Conservation (phyloP, 1,140 invertebrate genomes). For the Phymorhynchus buccinoides region DNA sequence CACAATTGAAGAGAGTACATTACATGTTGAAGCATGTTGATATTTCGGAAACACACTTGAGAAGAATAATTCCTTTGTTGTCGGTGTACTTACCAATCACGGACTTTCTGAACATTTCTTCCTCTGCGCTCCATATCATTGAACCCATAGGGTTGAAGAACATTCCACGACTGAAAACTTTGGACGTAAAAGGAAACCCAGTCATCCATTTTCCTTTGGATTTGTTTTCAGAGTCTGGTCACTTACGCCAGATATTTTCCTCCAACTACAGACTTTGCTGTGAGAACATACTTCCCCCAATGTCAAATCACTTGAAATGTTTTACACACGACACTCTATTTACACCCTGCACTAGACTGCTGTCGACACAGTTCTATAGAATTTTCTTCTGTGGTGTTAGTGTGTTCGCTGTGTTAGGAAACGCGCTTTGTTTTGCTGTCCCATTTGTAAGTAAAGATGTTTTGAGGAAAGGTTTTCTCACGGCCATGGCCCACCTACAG, state of each 20-base stretch:
- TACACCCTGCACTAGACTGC: slow-evolving; percentile 53
- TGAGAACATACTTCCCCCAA: slow-evolving; percentile 29
- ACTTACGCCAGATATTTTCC: slow-evolving; percentile 36
- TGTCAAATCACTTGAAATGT: slow-evolving; percentile 47
- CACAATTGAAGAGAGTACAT: not conserved
- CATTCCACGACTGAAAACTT: not conserved
- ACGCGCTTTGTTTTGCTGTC: not conserved
- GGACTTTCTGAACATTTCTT: not conserved
- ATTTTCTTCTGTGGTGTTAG: slow-evolving; percentile 57
- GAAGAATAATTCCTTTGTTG: not conserved
- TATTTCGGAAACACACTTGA: not conserved
- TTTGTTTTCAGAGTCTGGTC: slow-evolving; percentile 29
- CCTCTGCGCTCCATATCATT: not conserved
- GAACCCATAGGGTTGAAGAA: not conserved
- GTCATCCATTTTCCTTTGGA: not conserved
- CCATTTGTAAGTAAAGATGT: no score
- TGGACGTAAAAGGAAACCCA: not conserved
- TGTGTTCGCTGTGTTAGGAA: slow-evolving; percentile 49
- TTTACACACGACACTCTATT: slow-evolving; percentile 50
- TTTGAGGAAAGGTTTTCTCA: no score
- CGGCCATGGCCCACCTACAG: no score
- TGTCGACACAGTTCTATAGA: slow-evolving; percentile 47
- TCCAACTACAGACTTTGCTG: slow-evolving; percentile 57
- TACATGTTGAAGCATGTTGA: not conserved
- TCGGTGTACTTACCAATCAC: not conserved